Percentiles rank a stretch among this genome's conserved stretches.
These are phyloP conservation scores for Panagrolaimus sp. DNA, from an alignment of 1,140 invertebrate species.

Conservation along the genomic window DNA sequence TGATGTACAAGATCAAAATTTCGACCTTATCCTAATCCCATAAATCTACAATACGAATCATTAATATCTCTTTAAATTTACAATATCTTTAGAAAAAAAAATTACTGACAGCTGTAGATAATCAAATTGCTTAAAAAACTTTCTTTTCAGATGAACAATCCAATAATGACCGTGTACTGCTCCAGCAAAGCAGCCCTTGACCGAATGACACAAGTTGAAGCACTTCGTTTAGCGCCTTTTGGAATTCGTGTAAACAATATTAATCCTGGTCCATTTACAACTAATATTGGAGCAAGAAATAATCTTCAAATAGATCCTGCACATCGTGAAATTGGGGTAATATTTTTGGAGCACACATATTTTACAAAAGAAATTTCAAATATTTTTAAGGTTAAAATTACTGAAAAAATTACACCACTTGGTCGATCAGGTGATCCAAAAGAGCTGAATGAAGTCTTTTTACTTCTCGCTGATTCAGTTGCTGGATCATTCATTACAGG, in stretches of 20 bases:
- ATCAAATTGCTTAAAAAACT: too few species aligned
- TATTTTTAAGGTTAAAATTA: background rate
- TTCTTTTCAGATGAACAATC: too few species aligned
- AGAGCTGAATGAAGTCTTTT: background rate
- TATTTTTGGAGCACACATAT: background rate
- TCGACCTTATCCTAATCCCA: too few species aligned
- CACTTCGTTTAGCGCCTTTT: background rate
- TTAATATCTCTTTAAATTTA: too few species aligned
- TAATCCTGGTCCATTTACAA: slow-evolving; percentile 8
- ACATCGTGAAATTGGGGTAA: background rate
- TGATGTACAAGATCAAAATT: too few species aligned
- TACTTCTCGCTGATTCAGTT: background rate
- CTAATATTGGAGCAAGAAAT: background rate
- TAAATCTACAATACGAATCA: too few species aligned
- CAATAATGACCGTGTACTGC: too few species aligned
- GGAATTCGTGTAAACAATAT: slow-evolving; percentile 3
- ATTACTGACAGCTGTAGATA: too few species aligned
- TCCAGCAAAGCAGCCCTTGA: background rate
- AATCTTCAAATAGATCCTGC: background rate
- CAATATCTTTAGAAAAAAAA: too few species aligned
- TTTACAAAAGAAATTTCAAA: background rate
- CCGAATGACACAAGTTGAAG: background rate
- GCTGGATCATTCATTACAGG: background rate
- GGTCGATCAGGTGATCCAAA: background rate
- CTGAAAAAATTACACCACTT: background rate